phyloP scores from a whole-genome alignment of 1,140 invertebrate genomes.

The Drosophila pruinosa region DNA sequence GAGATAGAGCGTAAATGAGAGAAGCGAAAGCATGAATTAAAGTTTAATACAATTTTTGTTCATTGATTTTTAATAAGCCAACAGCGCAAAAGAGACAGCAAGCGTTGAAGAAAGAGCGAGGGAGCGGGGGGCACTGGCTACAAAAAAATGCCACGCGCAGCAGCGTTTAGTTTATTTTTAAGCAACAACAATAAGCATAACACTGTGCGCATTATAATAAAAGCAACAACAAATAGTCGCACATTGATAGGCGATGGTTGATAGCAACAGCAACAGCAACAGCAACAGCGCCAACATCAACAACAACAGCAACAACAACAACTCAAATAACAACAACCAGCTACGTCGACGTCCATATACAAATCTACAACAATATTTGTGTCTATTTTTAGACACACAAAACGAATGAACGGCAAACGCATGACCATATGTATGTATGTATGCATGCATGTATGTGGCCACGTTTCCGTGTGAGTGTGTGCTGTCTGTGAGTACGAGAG shows the following conservation, averaged over 20 bases:
- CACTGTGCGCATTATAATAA: constrained; percentile 69
- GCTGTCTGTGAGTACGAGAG: background rate
- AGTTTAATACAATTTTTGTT: constrained; percentile 52
- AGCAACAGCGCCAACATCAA: constrained; percentile 31
- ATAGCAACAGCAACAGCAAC: constrained; percentile 55
- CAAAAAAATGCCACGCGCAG: constrained; percentile 75
- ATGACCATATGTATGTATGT: constrained; percentile 51
- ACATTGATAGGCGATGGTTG: constrained; percentile 76
- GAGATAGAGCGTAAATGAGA: background rate
- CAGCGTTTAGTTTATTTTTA: constrained; percentile 77
- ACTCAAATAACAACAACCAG: background rate
- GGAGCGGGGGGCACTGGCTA: constrained; percentile 24
- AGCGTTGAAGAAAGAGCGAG: background rate
- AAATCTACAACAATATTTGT: constrained; percentile 82
- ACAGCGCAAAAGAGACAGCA: constrained; percentile 19
- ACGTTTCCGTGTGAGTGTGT: background rate
- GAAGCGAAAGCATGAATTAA: constrained; percentile 67
- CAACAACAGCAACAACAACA: constrained; percentile 18
- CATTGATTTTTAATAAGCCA: constrained; percentile 65
- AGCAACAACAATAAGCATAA: constrained; percentile 67
- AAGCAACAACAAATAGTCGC: constrained; percentile 64
- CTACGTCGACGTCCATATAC: constrained; percentile 56
- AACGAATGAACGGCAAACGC: constrained; percentile 61
- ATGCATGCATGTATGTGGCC: constrained; percentile 12
- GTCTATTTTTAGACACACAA: constrained; percentile 78